phyloP scores from a whole-genome alignment of 2,113 vertebrate species.

The Nyctereutes procyonoides region DNA sequence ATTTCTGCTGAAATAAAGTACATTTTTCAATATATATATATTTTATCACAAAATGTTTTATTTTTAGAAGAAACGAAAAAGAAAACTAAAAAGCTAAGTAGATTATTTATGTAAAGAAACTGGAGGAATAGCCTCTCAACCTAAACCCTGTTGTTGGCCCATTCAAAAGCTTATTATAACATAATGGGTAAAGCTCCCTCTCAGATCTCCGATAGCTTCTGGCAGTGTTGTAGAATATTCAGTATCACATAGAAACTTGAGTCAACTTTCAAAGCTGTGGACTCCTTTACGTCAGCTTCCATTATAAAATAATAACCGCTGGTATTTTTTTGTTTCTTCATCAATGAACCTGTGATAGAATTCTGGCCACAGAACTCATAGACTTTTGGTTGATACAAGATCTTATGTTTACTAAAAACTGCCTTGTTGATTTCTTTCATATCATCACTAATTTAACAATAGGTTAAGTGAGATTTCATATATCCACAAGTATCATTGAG shows the following conservation, averaged over 20 bases:
- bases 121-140: background rate
- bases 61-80: conserved; percentile 48
- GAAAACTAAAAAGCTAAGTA: background rate
- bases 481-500: conserved; percentile 82
- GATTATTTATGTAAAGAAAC: background rate
- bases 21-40: conserved; percentile 7
- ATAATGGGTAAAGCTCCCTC: conserved; percentile 88
- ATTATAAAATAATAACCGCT: conserved; percentile 94
- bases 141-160: rapidly evolving
- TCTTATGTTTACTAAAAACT: conserved; percentile 90
- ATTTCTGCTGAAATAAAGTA: background rate
- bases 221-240: conserved; percentile 94
- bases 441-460: conserved; percentile 90
- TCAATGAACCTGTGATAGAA: conserved; percentile 90
- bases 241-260: conserved; percentile 92
- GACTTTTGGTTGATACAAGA: conserved; percentile 88
- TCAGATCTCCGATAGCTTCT: conserved; percentile 89
- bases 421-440: conserved; percentile 91
- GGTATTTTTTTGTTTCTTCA: conserved; percentile 91
- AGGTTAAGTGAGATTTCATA: conserved; percentile 86
- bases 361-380: conserved; percentile 84
- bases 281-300: conserved; percentile 92
- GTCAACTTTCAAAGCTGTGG: conserved; percentile 90
- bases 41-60: background rate
- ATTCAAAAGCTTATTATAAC: conserved; percentile 78